These are phyloP conservation scores for Subacronicta megacephala DNA, from an alignment of 2,888 invertebrate genomes.

Conservation along the genomic window DNA sequence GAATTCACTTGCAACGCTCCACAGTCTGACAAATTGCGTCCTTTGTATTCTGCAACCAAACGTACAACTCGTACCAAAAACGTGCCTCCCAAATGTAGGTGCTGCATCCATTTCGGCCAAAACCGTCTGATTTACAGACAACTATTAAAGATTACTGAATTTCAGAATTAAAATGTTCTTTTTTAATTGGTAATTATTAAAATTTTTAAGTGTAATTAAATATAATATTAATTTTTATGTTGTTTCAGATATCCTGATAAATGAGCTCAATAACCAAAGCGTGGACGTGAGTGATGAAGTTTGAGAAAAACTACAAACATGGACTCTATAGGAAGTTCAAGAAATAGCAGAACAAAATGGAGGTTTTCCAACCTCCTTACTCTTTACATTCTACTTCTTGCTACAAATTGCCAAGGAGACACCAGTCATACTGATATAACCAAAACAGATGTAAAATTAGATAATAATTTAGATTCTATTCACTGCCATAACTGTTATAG, in stretches of 20 bases:
- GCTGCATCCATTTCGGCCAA: constrained; percentile 11
- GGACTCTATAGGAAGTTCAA: constrained; percentile 70
- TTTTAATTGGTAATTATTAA: too few relatives aligned
- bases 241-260: constrained; percentile 76
- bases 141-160: neutral
- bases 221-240: too few relatives aligned
- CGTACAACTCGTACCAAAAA: too few relatives aligned
- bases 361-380: constrained; percentile 70
- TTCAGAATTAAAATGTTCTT: neutral
- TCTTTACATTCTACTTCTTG: constrained; percentile 72
- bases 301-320: constrained; percentile 71
- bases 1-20: constrained; percentile 7
- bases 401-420: constrained; percentile 71
- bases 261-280: constrained; percentile 55
- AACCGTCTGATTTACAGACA: constrained; percentile 9
- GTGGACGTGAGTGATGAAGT: constrained; percentile 78
- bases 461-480: constrained; percentile 77
- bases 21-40: constrained; percentile 22
- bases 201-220: too few relatives aligned
- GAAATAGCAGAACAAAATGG: constrained; percentile 74
- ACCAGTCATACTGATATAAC: constrained; percentile 74
- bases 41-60: constrained; percentile 15
- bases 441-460: constrained; percentile 76
- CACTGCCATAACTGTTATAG: constrained; percentile 85
- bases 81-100: constrained; percentile 12